Conservation (phyloP, 2,888 invertebrate genomes). For the Andricus curvator region DNA sequence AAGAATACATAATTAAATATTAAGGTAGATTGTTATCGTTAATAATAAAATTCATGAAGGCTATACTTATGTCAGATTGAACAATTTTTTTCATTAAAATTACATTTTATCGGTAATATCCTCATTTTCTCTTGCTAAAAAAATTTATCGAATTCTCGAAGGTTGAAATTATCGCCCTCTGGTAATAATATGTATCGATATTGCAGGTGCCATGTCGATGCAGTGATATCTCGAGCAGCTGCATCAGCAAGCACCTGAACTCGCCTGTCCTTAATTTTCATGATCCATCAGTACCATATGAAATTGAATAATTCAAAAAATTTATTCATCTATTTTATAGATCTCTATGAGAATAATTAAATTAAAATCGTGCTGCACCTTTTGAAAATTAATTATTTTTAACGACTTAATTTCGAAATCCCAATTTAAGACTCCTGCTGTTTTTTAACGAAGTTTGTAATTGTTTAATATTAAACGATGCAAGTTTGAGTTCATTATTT, state of each 20-base stretch:
- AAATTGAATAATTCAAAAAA: slow-evolving; percentile 3
- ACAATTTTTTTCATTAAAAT: neutral
- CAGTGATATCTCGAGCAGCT: slow-evolving; percentile 29
- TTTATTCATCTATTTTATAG: neutral
- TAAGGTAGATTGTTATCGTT: slow-evolving; percentile 16
- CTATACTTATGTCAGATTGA: slow-evolving; percentile 29
- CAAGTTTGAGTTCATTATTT: too few relatives aligned
- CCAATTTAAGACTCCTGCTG: too few relatives aligned
- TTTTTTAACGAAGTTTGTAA: too few relatives aligned
- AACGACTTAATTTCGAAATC: too few relatives aligned
- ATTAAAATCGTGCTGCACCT: too few relatives aligned
- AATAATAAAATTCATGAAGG: neutral
- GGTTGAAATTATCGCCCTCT: slow-evolving; percentile 20
- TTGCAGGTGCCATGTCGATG: slow-evolving; percentile 31
- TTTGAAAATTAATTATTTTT: too few relatives aligned
- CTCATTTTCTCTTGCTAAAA: slow-evolving; percentile 4
- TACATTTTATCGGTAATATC: slow-evolving; percentile 1
- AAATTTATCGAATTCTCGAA: neutral
- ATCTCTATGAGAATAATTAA: neutral
- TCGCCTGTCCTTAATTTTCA: neutral
- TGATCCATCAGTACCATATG: neutral
- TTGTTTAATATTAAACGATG: too few relatives aligned
- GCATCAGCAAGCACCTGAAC: slow-evolving; percentile 13
- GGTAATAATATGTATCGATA: slow-evolving; percentile 35
- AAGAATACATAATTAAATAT: slow-evolving; percentile 24